Evolutionary conservation across 2,888 invertebrate genomes (phyloP).

Genomic region (Hirtodrosophila alboralis): DNA sequence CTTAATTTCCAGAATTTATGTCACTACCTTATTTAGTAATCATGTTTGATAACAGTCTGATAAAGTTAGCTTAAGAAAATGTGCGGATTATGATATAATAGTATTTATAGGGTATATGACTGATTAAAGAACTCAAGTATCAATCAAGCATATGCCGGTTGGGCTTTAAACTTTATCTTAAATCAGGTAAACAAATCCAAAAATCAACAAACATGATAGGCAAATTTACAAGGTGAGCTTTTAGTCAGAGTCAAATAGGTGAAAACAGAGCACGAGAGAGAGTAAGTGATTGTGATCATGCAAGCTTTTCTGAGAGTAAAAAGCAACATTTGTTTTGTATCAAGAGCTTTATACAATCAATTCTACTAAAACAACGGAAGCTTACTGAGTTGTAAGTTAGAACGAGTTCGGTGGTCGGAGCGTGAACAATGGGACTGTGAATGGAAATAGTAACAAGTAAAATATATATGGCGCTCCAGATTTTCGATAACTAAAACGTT

Average conservation of each 20-base stretch:
- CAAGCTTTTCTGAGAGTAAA: conserved; percentile 12
- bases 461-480: conserved; percentile 7
- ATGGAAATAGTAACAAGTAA: not conserved
- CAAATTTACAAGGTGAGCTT: conserved; percentile 3
- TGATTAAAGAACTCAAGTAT: conserved; percentile 27
- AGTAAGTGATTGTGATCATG: not conserved
- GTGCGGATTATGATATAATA: not conserved
- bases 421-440: conserved; percentile 11
- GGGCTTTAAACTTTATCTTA: conserved; percentile 11
- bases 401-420: conserved; percentile 39
- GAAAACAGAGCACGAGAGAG: not conserved
- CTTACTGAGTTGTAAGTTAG: conserved; percentile 29
- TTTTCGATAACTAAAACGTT: conserved; percentile 27
- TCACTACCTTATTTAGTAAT: not conserved
- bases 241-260: not conserved
- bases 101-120: conserved; percentile 13
- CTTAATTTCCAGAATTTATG: not conserved
- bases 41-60: not conserved
- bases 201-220: conserved; percentile 16
- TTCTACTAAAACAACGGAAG: conserved; percentile 39
- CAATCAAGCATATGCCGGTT: conserved; percentile 20
- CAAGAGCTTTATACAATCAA: not conserved
- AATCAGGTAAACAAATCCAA: conserved; percentile 9
- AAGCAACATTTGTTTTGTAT: conserved; percentile 10
- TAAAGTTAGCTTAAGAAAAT: conserved; percentile 8